Base-by-base conservation (phyloP, 2,888 invertebrate genomes). In the Eudasyphora cyanicolor region DNA sequence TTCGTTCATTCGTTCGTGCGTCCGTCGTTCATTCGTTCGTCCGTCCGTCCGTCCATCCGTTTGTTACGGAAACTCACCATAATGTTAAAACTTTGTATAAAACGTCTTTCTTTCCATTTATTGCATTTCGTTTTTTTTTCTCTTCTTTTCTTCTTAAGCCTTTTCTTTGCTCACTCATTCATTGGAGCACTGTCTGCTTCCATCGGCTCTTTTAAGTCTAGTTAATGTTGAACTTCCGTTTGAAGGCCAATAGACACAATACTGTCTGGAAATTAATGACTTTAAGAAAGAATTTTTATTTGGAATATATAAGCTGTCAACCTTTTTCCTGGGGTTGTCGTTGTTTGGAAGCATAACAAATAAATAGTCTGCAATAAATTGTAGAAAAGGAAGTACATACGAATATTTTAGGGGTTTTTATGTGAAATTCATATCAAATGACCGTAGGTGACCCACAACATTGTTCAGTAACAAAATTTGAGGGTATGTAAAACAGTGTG, bases 161-260 rank as follows among this genome's bases (percentile, higher is more conserved):
- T 45, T 14, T 5, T 3, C 45, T 45, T 45, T n/a, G n/a, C n/a
- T 45, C 45, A 45, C 14, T 12, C 45, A 45, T 45, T 45, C 45
- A 45, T 74, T 73, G 32, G n/a, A n/a, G n/a, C n/a, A n/a, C n/a
- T n/a, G n/a, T 32, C 51, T 42, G n/a, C n/a, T n/a, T 27, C 27
- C 38, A 32, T 14, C 49, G 42, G 42, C 45, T 70, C 76, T 10
- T 76, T 76, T 32, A 67, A 71, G 54, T 81, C 64, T 69, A 45
- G 60, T 77, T 42, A 69, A 51, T 77, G 35, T 45, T 35, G 10
- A 77, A 82, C 73, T 70, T 78, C 74, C 82, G 82, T 76, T 24
- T 76, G 54, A 35, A 49, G 67, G 17, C 21, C 57, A 60, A 51
- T 14, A 12, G 45, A 14, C 29, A 73, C 54, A 76, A 76, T 79